Base-by-base conservation (phyloP, 2,797 vertebrate species). In the Lithobates pipiens region DNA sequence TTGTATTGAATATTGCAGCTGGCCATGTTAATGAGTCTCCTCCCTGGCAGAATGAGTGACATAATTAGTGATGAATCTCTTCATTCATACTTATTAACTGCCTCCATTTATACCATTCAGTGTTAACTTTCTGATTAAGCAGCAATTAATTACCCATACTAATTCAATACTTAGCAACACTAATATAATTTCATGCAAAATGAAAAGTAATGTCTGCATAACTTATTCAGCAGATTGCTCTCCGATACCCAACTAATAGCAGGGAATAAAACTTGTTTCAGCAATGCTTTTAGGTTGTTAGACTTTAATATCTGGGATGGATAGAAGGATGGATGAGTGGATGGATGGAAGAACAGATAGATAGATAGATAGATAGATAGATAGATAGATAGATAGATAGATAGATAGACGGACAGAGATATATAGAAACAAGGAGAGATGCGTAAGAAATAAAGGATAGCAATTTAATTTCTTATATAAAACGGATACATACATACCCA, bases 131-230 rank as follows among this genome's bases (percentile, higher is more conserved):
- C 5, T 88, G 91, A 87, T 71, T 88, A 89, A 88, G 84, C 27
- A 84, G 74, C 39, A 89, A 91, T 91, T 89, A 88, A 89, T 86
- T 86, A 42, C 27, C 84, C n/a, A 0, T 44, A 18, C 61, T 76
- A 82, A 46, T 85, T 88, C 82, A 85, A 34, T 1, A 86, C 88
- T 86, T 85, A 88, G 85, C 65, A 68, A 39, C 57, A 21, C 21
- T 71, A 86, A 79, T 65, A 88, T 88, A 88, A 90, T 88, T 88
- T 88, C 85, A 23, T 0, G 57, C 72, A 87, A 87, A 88, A 90
- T 50, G 46, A 15, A 90, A 92, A 89, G 86, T 83, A 34, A 88
- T 88, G 63, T 32, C 39, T 78, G 85, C 4, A 44, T 32, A 32
- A 85, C 29, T 78, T 86, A 84, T 77, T 4, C 44, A 90, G 79